Conservation (phyloP, 1,140 invertebrate genomes). For the Trichonephila clavipes region DNA sequence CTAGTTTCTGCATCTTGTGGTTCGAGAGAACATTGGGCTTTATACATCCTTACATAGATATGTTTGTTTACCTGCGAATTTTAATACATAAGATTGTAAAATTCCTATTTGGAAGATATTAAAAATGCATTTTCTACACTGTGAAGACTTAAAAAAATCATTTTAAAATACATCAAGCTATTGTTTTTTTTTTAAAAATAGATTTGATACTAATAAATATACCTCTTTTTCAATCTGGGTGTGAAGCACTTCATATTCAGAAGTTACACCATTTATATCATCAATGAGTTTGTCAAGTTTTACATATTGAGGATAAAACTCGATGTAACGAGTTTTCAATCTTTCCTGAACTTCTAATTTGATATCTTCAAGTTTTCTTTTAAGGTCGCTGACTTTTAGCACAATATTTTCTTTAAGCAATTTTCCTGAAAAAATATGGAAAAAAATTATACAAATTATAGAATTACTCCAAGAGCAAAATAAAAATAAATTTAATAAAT, state of each 20-base stretch:
- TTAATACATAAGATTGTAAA: too few species aligned
- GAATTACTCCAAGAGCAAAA: too few species aligned
- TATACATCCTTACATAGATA: too few species aligned
- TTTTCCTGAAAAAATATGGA: constrained; percentile 78
- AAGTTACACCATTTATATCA: constrained; percentile 78
- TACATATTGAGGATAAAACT: constrained; percentile 79
- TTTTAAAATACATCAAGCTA: not conserved
- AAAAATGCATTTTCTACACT: constrained; percentile 29
- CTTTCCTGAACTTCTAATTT: constrained; percentile 80
- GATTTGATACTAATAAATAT: not conserved
- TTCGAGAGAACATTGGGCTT: too few species aligned
- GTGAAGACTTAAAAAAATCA: not conserved
- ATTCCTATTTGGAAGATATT: too few species aligned
- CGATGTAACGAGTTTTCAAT: constrained; percentile 78
- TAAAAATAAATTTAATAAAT: too few species aligned
- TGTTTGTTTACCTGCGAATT: too few species aligned
- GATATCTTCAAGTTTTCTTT: constrained; percentile 79
- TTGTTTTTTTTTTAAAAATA: too few species aligned
- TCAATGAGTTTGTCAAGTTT: constrained; percentile 78
- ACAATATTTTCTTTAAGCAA: constrained; percentile 80
- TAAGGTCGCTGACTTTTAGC: constrained; percentile 79
- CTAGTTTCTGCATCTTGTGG: too few species aligned
- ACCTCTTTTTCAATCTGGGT: constrained; percentile 80
- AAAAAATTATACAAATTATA: too few species aligned
- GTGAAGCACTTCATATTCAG: constrained; percentile 79